A percentile compares a stretch with the other conserved stretches of the same genome.
Conservation (phyloP, 2,113 vertebrate genomes). For the Strix aluco region DNA sequence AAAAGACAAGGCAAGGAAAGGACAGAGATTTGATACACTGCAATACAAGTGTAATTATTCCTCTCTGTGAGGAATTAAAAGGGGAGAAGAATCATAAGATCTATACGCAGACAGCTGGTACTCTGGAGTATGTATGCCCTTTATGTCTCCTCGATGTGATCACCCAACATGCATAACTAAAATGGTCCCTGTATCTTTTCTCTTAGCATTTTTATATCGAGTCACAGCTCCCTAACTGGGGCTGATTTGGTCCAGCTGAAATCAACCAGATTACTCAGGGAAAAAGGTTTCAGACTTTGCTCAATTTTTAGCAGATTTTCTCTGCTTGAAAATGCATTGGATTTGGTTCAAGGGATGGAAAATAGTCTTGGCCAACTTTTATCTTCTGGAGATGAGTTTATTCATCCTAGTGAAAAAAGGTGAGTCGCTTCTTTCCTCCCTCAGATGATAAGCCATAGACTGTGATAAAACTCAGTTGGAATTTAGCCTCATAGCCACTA, state of each 20-base stretch:
- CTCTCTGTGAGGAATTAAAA: background rate
- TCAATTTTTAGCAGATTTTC: background rate
- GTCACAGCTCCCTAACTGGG: background rate
- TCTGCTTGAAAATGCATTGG: slow-evolving; percentile 11
- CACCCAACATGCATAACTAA: background rate
- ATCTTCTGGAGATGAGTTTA: background rate
- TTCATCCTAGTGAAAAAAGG: background rate
- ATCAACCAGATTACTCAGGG: background rate
- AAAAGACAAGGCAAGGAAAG: background rate
- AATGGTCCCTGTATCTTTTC: background rate
- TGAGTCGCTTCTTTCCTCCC: background rate
- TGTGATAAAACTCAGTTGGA: background rate
- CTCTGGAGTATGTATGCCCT: background rate
- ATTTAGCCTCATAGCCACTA: background rate
- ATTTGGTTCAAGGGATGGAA: background rate
- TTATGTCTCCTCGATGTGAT: background rate
- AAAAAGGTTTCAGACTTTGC: background rate
- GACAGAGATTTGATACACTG: background rate
- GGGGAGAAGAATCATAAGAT: background rate
- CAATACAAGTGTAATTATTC: background rate
- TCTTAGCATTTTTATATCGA: background rate
- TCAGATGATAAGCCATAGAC: background rate
- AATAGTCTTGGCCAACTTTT: background rate
- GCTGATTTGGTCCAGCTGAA: background rate
- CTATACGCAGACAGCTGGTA: background rate